Conservation (phyloP, 2,113 vertebrate genomes). For the Machaerirhynchus nigripectus region DNA sequence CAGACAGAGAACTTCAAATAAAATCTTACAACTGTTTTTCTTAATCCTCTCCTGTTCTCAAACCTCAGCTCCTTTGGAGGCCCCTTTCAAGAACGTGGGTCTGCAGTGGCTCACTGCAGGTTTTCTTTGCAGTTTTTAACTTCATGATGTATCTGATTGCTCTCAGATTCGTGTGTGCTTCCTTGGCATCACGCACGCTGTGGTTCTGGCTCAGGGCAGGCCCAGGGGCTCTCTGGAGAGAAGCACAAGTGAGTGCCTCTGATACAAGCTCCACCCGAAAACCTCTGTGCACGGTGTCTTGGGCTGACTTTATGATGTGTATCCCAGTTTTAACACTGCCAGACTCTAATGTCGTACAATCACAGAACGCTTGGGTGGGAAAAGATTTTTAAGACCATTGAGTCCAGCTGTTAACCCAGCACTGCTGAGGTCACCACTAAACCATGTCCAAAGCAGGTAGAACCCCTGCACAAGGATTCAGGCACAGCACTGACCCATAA, state of each 20-base stretch:
- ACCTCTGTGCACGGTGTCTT: too few species aligned
- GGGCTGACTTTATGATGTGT: too few species aligned
- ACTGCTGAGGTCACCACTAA: not conserved
- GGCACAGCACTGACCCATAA: not conserved
- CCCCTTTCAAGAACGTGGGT: not conserved
- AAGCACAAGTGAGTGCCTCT: not conserved
- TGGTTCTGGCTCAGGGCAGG: not conserved
- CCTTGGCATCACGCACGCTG: rapidly evolving
- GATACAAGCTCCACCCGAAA: not conserved
- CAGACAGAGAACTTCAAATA: not conserved
- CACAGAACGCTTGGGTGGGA: not conserved
- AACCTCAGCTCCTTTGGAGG: not conserved
- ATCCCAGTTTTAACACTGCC: too few species aligned
- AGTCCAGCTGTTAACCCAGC: not conserved
- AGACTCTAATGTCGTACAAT: not conserved
- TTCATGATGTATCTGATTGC: rapidly evolving
- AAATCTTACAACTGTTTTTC: not conserved
- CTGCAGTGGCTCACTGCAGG: not conserved
- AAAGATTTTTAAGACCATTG: not conserved
- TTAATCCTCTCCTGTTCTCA: not conserved
- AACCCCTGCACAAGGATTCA: not conserved
- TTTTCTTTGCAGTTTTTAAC: not conserved
- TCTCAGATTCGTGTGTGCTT: rapidly evolving
- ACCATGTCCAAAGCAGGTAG: not conserved
- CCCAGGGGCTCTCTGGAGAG: not conserved